Percentiles rank a stretch among this genome's conserved stretches.
Evolutionary conservation across 37 sponge, comb jelly and placozoan species (phyloP).

Genomic region (Aphrocallistes beatrix): DNA sequence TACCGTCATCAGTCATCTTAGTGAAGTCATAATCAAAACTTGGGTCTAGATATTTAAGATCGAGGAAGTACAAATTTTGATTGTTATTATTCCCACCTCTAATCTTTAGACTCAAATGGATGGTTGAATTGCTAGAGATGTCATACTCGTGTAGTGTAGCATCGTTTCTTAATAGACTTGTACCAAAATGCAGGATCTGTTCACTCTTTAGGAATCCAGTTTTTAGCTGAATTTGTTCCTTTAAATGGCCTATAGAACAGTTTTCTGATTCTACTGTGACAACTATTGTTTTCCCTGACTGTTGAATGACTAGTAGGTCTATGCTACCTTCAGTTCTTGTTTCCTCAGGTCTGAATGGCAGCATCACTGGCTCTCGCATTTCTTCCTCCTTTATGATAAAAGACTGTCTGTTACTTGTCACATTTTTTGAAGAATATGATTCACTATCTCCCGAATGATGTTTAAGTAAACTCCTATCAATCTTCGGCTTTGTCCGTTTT

Average conservation of each 20-base stretch:
- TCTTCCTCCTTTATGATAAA: too few species aligned
- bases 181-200: background rate
- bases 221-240: background rate
- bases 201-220: background rate
- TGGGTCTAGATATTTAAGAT: background rate
- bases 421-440: too few species aligned
- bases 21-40: conserved; percentile 32
- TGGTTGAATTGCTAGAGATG: background rate
- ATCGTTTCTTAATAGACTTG: background rate
- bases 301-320: background rate
- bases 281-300: background rate
- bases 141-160: background rate
- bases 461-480: too few species aligned
- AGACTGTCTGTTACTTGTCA: too few species aligned
- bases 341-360: too few species aligned
- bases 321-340: background rate
- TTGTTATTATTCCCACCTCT: background rate
- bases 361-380: too few species aligned
- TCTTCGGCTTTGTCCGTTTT: too few species aligned
- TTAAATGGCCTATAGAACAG: background rate
- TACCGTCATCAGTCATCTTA: conserved; percentile 19
- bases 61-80: background rate
- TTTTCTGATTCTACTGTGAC: background rate
- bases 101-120: background rate
- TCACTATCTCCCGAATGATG: too few species aligned